phyloP scores from a whole-genome alignment of 1,140 invertebrate species.

The Bombus confusus region DNA sequence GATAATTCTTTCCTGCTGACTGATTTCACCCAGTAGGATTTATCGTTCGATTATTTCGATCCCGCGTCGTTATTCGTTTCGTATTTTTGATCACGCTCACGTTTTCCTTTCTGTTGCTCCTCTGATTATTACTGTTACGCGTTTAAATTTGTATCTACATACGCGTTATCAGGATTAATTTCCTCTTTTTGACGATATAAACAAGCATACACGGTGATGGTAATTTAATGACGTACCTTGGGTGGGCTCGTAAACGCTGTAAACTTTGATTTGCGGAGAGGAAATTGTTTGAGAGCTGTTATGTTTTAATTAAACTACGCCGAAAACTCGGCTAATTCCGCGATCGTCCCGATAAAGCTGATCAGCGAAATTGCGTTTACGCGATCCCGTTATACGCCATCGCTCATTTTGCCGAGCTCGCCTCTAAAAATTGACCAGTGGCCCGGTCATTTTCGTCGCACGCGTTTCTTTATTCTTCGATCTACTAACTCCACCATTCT shows the following conservation, averaged over 20 bases:
- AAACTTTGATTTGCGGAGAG: constrained; percentile 10
- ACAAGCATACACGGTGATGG: background rate
- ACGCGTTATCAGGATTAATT: background rate
- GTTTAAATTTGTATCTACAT: background rate
- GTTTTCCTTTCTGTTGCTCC: background rate
- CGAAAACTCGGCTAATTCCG: constrained; percentile 20
- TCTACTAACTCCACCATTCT: too few species aligned
- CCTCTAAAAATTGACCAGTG: background rate
- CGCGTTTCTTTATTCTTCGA: background rate
- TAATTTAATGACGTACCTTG: background rate
- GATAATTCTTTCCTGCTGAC: constrained; percentile 30
- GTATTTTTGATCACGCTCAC: background rate
- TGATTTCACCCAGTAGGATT: constrained; percentile 10
- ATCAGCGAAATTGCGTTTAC: constrained; percentile 15
- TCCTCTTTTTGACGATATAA: background rate
- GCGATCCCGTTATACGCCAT: background rate
- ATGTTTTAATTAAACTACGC: constrained; percentile 35
- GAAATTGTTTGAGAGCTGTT: constrained; percentile 22
- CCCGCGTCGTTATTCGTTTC: background rate
- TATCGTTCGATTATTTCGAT: background rate
- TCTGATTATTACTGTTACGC: background rate
- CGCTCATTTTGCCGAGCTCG: background rate
- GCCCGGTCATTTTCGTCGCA: background rate
- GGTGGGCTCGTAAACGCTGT: too few species aligned
- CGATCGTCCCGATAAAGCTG: constrained; percentile 9